A percentile compares a stretch with the other conserved stretches of the same genome.
Conservation (phyloP, 1,140 invertebrate species). For the Pemphigus obesinymphae region DNA sequence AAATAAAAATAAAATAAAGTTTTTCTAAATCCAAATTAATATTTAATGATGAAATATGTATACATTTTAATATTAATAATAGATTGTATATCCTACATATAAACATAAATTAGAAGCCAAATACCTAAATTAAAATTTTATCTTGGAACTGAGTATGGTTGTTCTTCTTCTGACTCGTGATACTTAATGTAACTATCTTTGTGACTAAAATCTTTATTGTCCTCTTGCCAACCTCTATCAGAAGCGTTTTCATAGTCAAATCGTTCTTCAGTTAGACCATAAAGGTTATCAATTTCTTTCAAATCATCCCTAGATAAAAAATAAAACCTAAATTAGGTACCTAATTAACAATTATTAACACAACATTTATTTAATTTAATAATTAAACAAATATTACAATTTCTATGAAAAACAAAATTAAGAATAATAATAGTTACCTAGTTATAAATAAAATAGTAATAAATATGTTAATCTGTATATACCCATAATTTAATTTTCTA, state of each 20-base stretch:
- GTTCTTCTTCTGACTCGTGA: constrained; percentile 58
- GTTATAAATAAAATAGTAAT: too few species aligned
- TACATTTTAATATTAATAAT: background rate
- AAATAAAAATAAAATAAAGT: background rate
- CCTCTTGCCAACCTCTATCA: constrained; percentile 72
- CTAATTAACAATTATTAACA: background rate
- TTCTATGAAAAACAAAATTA: too few species aligned
- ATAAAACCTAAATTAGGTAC: too few species aligned
- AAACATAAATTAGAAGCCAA: background rate
- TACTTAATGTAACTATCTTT: constrained; percentile 69
- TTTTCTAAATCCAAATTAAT: background rate
- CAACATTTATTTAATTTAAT: too few species aligned
- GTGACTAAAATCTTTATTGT: constrained; percentile 73
- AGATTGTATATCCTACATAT: background rate
- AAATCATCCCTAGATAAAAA: constrained; percentile 62
- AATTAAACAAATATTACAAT: too few species aligned
- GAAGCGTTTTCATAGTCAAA: constrained; percentile 75
- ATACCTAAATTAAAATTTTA: constrained; percentile 44
- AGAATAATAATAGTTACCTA: too few species aligned
- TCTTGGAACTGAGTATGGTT: constrained; percentile 59
- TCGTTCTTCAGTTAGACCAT: constrained; percentile 60
- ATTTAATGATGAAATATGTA: background rate
- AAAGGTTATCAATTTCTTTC: constrained; percentile 62
- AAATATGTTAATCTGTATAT: too few species aligned
- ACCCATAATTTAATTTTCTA: too few species aligned